Conservation (phyloP, 2,888 invertebrate genomes). For the Apodemia zela region DNA sequence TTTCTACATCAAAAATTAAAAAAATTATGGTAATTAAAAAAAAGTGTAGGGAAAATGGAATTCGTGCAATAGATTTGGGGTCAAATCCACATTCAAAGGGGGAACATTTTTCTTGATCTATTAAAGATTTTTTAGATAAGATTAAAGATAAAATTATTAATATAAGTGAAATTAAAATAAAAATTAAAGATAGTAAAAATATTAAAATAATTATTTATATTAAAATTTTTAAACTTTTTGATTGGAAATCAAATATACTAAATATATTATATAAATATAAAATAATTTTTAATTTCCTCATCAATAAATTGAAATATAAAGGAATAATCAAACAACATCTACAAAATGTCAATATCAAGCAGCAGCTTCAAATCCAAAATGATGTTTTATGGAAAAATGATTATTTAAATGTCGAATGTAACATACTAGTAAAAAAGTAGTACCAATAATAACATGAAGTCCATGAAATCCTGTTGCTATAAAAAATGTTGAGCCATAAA, state of each 20-base stretch:
- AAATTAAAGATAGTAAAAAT: conserved; percentile 47
- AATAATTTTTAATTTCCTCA: conserved; percentile 76
- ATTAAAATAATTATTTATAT: conserved; percentile 81
- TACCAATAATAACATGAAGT: conserved; percentile 83
- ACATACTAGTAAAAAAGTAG: conserved; percentile 50
- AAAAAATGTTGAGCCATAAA: conserved; percentile 55
- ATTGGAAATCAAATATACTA: conserved; percentile 87
- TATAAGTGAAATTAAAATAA: conserved; percentile 62
- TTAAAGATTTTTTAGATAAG: conserved; percentile 79
- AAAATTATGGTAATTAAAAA: conserved; percentile 85
- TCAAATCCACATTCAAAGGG: conserved; percentile 81
- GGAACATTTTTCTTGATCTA: conserved; percentile 82
- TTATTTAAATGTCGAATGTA: conserved; percentile 51
- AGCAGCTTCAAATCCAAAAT: conserved; percentile 37
- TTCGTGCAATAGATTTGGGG: conserved; percentile 56
- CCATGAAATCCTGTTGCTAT: conserved; percentile 89
- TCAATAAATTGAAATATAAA: conserved; percentile 83
- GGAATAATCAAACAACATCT: conserved; percentile 55
- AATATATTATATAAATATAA: conserved; percentile 83
- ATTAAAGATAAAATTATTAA: conserved; percentile 72
- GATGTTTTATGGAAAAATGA: conserved; percentile 56
- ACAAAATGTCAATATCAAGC: conserved; percentile 67
- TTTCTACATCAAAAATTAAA: conserved; percentile 87
- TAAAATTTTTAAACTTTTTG: conserved; percentile 80
- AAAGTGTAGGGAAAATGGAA: conserved; percentile 74